These are phyloP conservation scores for Caenorhabditis wallacei DNA, from an alignment of 2,888 invertebrate genomes.

Conservation along the genomic window DNA sequence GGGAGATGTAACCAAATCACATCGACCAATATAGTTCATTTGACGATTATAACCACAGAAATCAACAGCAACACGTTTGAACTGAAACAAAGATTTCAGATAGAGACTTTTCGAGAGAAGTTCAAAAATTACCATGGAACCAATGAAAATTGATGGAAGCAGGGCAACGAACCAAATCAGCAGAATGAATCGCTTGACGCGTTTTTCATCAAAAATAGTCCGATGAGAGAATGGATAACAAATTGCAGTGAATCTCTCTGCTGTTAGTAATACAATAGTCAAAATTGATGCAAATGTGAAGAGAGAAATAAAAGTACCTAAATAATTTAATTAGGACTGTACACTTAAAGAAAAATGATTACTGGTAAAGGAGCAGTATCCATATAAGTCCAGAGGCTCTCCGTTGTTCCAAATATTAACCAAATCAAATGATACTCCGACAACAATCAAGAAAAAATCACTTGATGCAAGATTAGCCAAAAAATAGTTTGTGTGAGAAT, in stretches of 20 bases:
- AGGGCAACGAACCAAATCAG: slow-evolving; percentile 78
- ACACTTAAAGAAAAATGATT: neutral
- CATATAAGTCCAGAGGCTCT: slow-evolving; percentile 73
- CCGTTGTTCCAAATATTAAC: slow-evolving; percentile 78
- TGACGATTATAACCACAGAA: slow-evolving; percentile 79
- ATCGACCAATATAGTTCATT: slow-evolving; percentile 73
- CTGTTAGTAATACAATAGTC: slow-evolving; percentile 79
- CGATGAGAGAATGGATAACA: slow-evolving; percentile 80
- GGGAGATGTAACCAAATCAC: slow-evolving; percentile 76
- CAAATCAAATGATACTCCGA: slow-evolving; percentile 82
- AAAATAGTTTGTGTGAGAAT: slow-evolving; percentile 82
- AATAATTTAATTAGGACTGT: slow-evolving; percentile 9
- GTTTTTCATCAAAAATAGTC: slow-evolving; percentile 64
- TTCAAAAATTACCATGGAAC: slow-evolving; percentile 69
- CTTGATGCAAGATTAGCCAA: slow-evolving; percentile 80
- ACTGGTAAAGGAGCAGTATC: slow-evolving; percentile 80
- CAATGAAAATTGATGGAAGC: slow-evolving; percentile 80
- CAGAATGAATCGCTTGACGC: slow-evolving; percentile 75
- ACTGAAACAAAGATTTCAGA: slow-evolving; percentile 66
- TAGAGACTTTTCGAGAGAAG: neutral
- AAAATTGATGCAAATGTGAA: slow-evolving; percentile 82
- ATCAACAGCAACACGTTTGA: slow-evolving; percentile 78
- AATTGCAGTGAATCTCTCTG: slow-evolving; percentile 81
- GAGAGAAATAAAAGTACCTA: slow-evolving; percentile 79
- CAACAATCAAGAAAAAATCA: slow-evolving; percentile 75